Conservation (phyloP, 2,797 vertebrate species). For the Tokudaia muenninki region DNA sequence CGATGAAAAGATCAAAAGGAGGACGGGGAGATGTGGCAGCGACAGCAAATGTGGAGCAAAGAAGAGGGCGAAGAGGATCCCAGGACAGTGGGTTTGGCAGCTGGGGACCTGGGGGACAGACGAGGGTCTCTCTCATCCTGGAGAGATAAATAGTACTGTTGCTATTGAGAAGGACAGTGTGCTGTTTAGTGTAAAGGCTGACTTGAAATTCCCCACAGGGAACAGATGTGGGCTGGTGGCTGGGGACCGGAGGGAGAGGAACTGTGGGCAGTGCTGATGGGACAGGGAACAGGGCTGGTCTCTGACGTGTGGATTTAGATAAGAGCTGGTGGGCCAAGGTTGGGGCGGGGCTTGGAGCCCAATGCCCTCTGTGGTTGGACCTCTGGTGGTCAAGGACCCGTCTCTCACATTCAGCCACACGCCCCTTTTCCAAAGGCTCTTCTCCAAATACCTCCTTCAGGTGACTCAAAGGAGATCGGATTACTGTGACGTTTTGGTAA, state of each 20-base stretch:
- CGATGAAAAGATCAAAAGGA: neutral
- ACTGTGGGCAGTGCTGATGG: neutral
- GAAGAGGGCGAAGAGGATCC: neutral
- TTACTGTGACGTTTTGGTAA: neutral
- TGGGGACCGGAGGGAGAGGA: neutral
- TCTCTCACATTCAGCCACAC: neutral
- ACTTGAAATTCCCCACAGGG: neutral
- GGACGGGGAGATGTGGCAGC: neutral
- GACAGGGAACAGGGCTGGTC: neutral
- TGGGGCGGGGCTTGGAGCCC: neutral
- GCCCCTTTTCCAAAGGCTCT: neutral
- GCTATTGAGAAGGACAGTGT: neutral
- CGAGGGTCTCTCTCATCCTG: neutral
- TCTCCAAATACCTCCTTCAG: neutral
- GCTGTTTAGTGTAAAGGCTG: neutral
- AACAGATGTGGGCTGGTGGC: neutral
- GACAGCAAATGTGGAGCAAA: neutral
- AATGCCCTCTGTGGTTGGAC: neutral
- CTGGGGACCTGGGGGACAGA: neutral
- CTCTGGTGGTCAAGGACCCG: neutral
- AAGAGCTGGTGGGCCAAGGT: neutral
- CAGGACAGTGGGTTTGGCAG: neutral
- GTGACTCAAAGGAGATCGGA: neutral
- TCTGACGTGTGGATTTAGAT: neutral
- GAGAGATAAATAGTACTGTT: neutral